Evolutionary conservation across 1,140 invertebrate genomes (phyloP).

Genomic region (Lineus longissimus): DNA sequence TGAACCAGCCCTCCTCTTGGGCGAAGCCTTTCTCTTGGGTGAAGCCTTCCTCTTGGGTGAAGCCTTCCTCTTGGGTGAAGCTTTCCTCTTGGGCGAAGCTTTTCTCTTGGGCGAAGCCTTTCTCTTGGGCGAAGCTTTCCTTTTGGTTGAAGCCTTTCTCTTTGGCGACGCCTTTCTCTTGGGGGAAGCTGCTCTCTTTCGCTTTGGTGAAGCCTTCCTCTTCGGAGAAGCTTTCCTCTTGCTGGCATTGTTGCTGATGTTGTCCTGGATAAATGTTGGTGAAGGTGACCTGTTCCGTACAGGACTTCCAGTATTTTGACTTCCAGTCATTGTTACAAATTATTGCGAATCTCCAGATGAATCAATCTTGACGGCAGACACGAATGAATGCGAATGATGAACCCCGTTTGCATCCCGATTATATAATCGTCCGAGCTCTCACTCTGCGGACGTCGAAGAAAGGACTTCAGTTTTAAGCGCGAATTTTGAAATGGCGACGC

Average conservation of each 20-base stretch:
- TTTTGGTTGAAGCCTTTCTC: not conserved
- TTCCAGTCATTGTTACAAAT: no score
- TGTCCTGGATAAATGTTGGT: no score
- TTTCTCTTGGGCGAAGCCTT: constrained; percentile 1
- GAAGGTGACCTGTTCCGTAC: no score
- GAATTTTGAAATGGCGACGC: no score
- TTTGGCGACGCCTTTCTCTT: not conserved
- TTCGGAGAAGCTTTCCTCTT: not conserved
- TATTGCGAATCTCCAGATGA: no score
- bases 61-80: constrained; percentile 7
- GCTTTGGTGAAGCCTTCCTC: not conserved
- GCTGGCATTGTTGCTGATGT: not conserved
- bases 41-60: constrained; percentile 12
- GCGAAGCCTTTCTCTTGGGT: constrained; percentile 10
- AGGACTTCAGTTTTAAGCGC: no score
- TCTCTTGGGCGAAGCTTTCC: not conserved
- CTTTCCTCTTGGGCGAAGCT: constrained; percentile 24
- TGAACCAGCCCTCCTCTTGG: not conserved
- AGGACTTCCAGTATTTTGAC: no score
- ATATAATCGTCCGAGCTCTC: no score
- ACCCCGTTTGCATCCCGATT: no score
- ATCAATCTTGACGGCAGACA: no score
- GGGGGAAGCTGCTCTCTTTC: not conserved
- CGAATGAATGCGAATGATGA: no score
- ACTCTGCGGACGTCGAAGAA: no score